Conservation (phyloP, 2,888 invertebrate species). For the Phytoseiulus persimilis region DNA sequence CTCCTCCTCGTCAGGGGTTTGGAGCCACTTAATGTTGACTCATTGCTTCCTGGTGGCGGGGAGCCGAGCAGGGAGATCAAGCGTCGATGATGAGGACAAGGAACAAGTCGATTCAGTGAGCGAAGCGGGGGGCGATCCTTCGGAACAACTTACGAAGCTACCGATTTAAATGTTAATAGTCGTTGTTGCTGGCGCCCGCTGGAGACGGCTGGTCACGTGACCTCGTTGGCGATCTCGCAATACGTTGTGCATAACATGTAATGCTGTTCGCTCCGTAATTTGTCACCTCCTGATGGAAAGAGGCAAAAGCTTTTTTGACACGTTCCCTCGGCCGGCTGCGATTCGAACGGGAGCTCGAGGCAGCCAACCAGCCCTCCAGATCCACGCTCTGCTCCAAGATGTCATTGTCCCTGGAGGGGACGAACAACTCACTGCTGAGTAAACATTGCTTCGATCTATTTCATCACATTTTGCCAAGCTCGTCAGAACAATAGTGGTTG, state of each 20-base stretch:
- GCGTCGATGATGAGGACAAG: conserved; percentile 5
- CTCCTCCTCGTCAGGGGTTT: background rate
- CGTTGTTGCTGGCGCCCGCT: background rate
- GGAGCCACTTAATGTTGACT: background rate
- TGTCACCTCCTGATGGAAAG: background rate
- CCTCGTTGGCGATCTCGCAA: background rate
- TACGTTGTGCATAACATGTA: background rate
- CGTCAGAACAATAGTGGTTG: background rate
- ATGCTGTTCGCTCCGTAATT: background rate
- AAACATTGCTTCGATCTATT: conserved; percentile 5
- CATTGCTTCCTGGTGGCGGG: background rate
- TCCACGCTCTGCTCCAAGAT: background rate
- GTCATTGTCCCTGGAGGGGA: background rate
- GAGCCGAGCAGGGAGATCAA: background rate
- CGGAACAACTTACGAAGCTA: background rate
- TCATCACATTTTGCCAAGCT: background rate
- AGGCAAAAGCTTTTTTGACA: conserved; percentile 5
- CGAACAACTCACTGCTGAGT: background rate
- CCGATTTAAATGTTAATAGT: conserved; percentile 5
- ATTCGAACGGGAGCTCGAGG: background rate
- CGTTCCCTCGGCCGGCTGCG: background rate
- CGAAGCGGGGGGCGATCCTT: background rate
- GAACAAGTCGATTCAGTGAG: background rate
- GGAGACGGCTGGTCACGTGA: background rate
- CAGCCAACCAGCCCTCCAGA: background rate